Evolutionary conservation across 2,113 vertebrate genomes (phyloP), one percentile per base, ranked within the genome.

Genomic region (Hyaena hyaena): DNA sequence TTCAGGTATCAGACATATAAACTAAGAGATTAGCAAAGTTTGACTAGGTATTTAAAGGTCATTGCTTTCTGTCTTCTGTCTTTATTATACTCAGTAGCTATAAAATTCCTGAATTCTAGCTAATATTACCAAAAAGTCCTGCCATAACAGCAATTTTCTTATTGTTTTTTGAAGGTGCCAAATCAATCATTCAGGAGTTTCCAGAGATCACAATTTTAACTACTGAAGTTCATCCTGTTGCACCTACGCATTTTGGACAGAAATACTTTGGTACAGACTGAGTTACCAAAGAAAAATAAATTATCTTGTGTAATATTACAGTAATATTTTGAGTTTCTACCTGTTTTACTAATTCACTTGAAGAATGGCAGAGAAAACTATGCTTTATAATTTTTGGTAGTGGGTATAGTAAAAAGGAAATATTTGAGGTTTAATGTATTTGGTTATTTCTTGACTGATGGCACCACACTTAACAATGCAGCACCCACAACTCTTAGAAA

Each of bases 131-230:
- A 88, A 86, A 89, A 53, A 66, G 12, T 88, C n/a, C 71, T 84
- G 26, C 16, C 39, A 45, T 96, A 93, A 93, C 58, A 76, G 55
- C 39, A 68, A 6, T 48, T 98, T 69, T 98, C 82, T 87, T 89
- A 90, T 97, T 58, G 96, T 96, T 92, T 98, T 98, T 98, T 80
- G 68, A 96, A 99, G 99, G 99, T 99, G 99, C 99, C 98, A 99
- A 99, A 98, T 99, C 99, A 66, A 99, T 99, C 96, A 99, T 99
- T 97, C 99, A 99, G 97, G 99, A 99, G 97, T 99, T 99, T 98
- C 99, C 99, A 85, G 99, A 99, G 71, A 99, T 99, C 98, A 99
- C 99, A 93, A 99, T 99, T 98, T 98, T 99, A 97, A 99, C 99
- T 39, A 99, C 99, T 84, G 99, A 99, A 98, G 99, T 99, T 95